Evolutionary conservation across 2,113 vertebrate genomes (phyloP), one percentile per base, ranked within the genome.

Genomic region (Willisornis vidua): DNA sequence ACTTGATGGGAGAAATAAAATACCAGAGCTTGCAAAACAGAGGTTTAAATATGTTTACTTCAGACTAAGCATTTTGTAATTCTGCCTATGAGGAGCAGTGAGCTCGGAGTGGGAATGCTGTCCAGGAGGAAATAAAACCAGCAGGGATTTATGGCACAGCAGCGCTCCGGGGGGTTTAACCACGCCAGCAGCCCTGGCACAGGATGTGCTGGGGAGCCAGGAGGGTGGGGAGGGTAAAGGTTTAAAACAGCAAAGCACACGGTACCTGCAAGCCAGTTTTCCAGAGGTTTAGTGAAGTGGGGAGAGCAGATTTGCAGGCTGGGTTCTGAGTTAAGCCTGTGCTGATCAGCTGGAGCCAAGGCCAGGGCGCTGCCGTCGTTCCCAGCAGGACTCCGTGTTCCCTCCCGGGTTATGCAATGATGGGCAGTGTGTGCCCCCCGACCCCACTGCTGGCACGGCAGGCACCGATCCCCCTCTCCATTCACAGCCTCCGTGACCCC

Each of bases 271-370:
- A 7, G 12, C 10, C 63, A 1, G 28, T 35, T 90, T 80, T 33
- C 41, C 54, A 4, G 67, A 0, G 4, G n/a, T 19, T 62, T 2
- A 25, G 25, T 3, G 8, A 18, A 23, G 0, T 0, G 35, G 39
- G n/a, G n/a, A 11, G 74, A 33, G 87, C 39, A 18, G 80, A 6
- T 85, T 43, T 5, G 49, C 63, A 5, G 54, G 78, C 81, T 3
- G 19, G 23, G 25, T 5, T 41, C 8, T 3, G 46, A 3, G 29
- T 3, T 43, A 3, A 68, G 70, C 48, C 45, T 17, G 61, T 1
- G 75, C 49, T 5, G 35, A 19, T 67, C 20, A 12, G 71, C 84
- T 19, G 66, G 48, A 62, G 88, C 77, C 1, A 10, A n/a, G 85
- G 82, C 35, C 9, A 52, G 89, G 78, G 57, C 10, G 43, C 66